Percentiles rank a stretch among this genome's conserved stretches.
phyloP scores from a whole-genome alignment of 2,888 invertebrate species.

The Dicyrtomina minuta region DNA sequence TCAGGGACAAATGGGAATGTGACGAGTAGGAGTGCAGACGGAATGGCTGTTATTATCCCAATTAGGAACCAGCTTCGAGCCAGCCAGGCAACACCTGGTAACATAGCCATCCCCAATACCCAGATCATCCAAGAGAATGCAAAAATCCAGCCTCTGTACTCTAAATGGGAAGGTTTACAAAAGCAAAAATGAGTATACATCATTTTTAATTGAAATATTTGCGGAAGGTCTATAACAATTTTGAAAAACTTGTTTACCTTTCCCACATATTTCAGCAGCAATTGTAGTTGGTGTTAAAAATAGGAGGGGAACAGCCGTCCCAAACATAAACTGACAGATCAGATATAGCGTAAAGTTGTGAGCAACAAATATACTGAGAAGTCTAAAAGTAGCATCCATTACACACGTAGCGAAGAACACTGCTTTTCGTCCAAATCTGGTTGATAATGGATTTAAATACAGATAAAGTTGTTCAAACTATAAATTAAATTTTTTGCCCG shows the following conservation, averaged over 20 bases:
- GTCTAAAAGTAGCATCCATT: conserved; percentile 48
- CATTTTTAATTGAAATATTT: conserved; percentile 11
- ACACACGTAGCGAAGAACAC: conserved; percentile 60
- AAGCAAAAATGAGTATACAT: background rate
- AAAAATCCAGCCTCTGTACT: conserved; percentile 39
- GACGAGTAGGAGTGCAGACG: conserved; percentile 42
- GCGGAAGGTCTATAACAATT: background rate
- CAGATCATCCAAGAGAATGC: conserved; percentile 37
- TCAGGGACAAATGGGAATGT: conserved; percentile 52
- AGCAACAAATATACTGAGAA: conserved; percentile 37
- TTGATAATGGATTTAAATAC: background rate
- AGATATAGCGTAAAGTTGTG: conserved; percentile 42
- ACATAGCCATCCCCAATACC: conserved; percentile 54
- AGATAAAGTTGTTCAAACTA: too few species aligned
- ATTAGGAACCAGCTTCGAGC: conserved; percentile 54
- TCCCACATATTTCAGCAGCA: conserved; percentile 44
- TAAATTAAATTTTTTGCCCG: conserved; percentile 19
- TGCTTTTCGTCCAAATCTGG: conserved; percentile 60
- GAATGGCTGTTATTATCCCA: conserved; percentile 53
- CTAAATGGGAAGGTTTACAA: conserved; percentile 11
- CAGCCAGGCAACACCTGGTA: conserved; percentile 54
- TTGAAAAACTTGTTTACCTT: conserved; percentile 31
- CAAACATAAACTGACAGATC: conserved; percentile 35
- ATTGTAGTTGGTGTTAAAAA: conserved; percentile 45
- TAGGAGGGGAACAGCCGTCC: conserved; percentile 42